Percentiles rank a stretch among this genome's conserved stretches.
Conservation (phyloP, 2,113 vertebrate genomes). For the Centrocercus urophasianus region DNA sequence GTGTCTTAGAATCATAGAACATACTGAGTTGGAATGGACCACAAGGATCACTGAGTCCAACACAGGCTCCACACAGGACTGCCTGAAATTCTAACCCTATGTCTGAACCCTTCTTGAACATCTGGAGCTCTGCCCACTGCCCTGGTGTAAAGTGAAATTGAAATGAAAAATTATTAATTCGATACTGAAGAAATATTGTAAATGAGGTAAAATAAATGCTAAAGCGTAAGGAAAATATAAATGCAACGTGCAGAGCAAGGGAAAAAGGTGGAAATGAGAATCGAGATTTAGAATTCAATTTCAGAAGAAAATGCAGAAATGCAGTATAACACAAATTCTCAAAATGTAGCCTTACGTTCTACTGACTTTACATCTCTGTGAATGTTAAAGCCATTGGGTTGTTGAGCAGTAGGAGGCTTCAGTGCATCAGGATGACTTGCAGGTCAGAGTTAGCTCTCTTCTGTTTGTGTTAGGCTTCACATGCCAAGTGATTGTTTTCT, state of each 20-base stretch:
- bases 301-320: not conserved
- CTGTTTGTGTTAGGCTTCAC: not conserved
- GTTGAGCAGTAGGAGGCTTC: not conserved
- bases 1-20: not conserved
- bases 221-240: not conserved
- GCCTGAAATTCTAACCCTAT: too few species aligned
- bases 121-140: too few species aligned
- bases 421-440: not conserved
- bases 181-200: not conserved
- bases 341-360: not conserved
- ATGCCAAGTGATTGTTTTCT: not conserved
- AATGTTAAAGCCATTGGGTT: not conserved
- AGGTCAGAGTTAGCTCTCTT: not conserved
- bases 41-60: too few species aligned
- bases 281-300: not conserved
- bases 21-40: too few species aligned
- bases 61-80: too few species aligned
- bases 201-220: not conserved
- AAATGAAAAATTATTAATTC: slow-evolving; percentile 7
- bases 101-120: too few species aligned
- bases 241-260: not conserved
- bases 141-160: not conserved
- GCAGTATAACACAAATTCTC: not conserved
- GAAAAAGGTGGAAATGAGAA: not conserved
- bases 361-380: not conserved